A percentile compares a stretch with the other conserved stretches of the same genome.
phyloP scores from a whole-genome alignment of 92 coral and sea anemone genomes.

The Phymanthus crucifer region DNA sequence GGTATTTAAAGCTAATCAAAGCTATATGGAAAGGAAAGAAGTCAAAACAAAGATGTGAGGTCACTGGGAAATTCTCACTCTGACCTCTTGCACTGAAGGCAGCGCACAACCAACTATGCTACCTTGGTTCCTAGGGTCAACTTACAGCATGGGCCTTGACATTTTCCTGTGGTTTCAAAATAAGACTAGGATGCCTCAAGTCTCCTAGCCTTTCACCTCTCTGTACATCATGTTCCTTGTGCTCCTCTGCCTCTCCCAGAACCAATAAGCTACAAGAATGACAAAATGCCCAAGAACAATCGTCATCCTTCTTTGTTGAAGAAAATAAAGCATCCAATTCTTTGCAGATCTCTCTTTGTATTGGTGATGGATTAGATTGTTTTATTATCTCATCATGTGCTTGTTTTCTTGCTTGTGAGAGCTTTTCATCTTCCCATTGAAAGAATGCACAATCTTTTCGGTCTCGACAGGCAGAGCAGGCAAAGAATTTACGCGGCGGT shows the following conservation, averaged over 20 bases:
- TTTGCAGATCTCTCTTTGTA: constrained; percentile 31
- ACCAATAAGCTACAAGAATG: constrained; percentile 76
- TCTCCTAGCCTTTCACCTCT: constrained; percentile 43
- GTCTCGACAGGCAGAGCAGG: constrained; percentile 95
- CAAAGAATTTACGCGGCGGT: constrained; percentile 71
- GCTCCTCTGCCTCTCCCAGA: constrained; percentile 43
- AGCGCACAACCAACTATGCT: too few relatives aligned
- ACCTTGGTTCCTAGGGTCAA: too few relatives aligned
- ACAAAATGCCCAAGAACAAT: constrained; percentile 57
- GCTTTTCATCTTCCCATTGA: constrained; percentile 91
- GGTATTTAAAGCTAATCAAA: too few relatives aligned
- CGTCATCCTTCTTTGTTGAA: constrained; percentile 21
- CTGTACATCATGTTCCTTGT: constrained; percentile 55
- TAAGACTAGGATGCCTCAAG: constrained; percentile 67
- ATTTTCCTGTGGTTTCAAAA: constrained; percentile 82
- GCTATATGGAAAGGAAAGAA: too few relatives aligned
- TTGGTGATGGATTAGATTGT: constrained; percentile 51
- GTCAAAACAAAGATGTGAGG: too few relatives aligned
- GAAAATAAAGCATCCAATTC: constrained; percentile 37
- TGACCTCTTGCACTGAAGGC: too few relatives aligned
- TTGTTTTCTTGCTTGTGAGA: constrained; percentile 65
- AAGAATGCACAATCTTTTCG: constrained; percentile 89
- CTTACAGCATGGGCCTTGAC: constrained; percentile 92
- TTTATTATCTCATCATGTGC: constrained; percentile 74
- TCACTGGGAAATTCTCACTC: too few relatives aligned